A percentile compares a stretch with the other conserved stretches of the same genome.
Conservation (phyloP, 2,113 vertebrate genomes). For the Gadus chalcogrammus region DNA sequence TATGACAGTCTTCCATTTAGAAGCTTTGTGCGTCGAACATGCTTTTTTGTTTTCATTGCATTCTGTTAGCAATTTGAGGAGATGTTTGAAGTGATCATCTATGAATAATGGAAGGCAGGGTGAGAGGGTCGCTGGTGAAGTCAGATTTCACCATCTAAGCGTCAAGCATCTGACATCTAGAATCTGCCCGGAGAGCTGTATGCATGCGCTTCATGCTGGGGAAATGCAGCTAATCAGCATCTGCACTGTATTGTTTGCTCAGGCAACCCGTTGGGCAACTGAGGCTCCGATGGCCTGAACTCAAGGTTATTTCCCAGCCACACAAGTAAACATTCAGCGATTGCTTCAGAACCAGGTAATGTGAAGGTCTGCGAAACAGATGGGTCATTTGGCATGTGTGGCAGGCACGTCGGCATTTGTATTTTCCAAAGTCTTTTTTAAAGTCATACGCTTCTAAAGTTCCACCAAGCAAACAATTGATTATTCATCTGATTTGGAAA, state of each 20-base stretch:
- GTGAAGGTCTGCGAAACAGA: slow-evolving; percentile 61
- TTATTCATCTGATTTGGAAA: not conserved
- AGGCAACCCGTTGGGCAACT: slow-evolving; percentile 56
- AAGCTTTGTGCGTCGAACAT: not conserved
- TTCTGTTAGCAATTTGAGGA: not conserved
- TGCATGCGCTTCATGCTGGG: not conserved
- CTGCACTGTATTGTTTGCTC: slow-evolving; percentile 68
- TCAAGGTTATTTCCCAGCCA: slow-evolving; percentile 58
- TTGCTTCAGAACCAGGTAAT: slow-evolving; percentile 67
- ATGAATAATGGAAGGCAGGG: slow-evolving; percentile 6
- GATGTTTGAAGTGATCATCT: not conserved
- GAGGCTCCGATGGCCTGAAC: slow-evolving; percentile 52
- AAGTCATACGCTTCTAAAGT: slow-evolving; percentile 41
- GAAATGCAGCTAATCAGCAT: slow-evolving; percentile 56
- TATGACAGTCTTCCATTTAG: too few species aligned
- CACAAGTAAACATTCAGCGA: slow-evolving; percentile 74
- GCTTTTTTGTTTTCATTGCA: not conserved
- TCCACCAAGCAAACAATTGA: slow-evolving; percentile 1
- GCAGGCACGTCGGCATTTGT: slow-evolving; percentile 48
- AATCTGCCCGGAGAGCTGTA: slow-evolving; percentile 3
- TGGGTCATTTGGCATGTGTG: slow-evolving; percentile 52
- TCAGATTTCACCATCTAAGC: too few species aligned
- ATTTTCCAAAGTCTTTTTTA: slow-evolving; percentile 51
- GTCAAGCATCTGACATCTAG: not conserved
- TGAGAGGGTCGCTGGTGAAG: not conserved